phyloP scores from a whole-genome alignment of 2,797 vertebrate species.

The Macropus fuliginosus region DNA sequence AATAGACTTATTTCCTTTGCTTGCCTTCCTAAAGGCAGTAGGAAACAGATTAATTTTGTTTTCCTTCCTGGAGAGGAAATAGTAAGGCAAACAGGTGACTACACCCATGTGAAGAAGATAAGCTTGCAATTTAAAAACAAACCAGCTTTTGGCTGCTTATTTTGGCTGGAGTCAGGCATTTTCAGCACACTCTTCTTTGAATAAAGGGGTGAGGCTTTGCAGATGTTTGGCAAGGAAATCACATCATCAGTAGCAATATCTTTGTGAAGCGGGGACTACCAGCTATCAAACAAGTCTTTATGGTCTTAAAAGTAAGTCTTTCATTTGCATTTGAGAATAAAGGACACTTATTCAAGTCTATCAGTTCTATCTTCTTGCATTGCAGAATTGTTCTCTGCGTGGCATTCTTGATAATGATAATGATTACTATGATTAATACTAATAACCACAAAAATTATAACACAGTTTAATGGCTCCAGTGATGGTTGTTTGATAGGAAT shows the following conservation, averaged over 20 bases:
- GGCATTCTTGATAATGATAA: conserved; percentile 55
- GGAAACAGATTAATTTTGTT: conserved; percentile 26
- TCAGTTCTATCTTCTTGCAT: conserved; percentile 68
- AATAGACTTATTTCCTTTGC: neutral
- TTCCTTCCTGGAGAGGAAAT: conserved; percentile 45
- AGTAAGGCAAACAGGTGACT: conserved; percentile 14
- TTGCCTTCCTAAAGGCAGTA: neutral
- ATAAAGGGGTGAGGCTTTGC: conserved; percentile 31
- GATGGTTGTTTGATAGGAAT: conserved; percentile 75
- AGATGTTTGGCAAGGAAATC: conserved; percentile 10
- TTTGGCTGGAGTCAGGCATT: conserved; percentile 26
- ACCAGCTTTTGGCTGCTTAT: conserved; percentile 17
- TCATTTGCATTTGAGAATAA: neutral
- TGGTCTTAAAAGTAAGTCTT: conserved; percentile 53
- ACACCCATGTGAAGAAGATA: neutral
- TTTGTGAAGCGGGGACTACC: conserved; percentile 36
- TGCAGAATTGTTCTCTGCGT: conserved; percentile 58
- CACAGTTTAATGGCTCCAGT: conserved; percentile 46
- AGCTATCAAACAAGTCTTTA: conserved; percentile 29
- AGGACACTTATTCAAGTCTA: conserved; percentile 55
- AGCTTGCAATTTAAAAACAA: conserved; percentile 18
- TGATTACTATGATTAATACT: conserved; percentile 77
- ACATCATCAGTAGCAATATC: conserved; percentile 31
- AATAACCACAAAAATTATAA: conserved; percentile 71
- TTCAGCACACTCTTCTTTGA: conserved; percentile 57